Evolutionary conservation across 2,888 invertebrate species (phyloP).

Genomic region (Barypeithes pellucidus): DNA sequence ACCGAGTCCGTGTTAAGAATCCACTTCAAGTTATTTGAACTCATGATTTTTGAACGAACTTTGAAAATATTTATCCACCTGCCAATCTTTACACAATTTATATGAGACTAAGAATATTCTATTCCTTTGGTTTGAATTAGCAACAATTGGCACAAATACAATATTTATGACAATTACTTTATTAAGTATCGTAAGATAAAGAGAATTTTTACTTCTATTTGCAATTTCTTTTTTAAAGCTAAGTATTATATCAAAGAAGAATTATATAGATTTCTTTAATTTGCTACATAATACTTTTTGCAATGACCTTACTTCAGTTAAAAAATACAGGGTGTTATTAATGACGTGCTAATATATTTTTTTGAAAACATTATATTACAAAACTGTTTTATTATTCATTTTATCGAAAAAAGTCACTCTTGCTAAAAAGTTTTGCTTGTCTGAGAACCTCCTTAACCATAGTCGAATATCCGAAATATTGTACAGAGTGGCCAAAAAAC

Average conservation of each 20-base stretch:
- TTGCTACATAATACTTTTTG: no score
- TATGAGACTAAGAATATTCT: background rate
- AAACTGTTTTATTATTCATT: no score
- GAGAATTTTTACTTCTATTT: background rate
- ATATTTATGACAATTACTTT: background rate
- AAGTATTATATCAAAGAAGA: background rate
- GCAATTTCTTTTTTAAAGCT: background rate
- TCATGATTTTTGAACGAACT: background rate
- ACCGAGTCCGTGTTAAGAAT: constrained; percentile 17
- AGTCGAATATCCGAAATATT: no score
- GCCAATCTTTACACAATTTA: background rate
- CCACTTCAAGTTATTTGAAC: constrained; percentile 38
- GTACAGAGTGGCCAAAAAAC: no score
- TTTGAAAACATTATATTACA: no score
- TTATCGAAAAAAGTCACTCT: no score
- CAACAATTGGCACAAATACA: background rate
- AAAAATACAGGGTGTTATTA: no score
- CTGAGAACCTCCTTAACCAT: no score
- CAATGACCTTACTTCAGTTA: background rate
- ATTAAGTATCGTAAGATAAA: background rate
- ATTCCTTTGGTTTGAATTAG: background rate
- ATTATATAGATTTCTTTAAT: background rate
- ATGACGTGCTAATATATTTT: no score
- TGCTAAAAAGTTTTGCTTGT: no score
- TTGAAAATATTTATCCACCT: no score